Evolutionary conservation across 2,888 invertebrate species (phyloP).

Genomic region (Strigamia maritima): DNA sequence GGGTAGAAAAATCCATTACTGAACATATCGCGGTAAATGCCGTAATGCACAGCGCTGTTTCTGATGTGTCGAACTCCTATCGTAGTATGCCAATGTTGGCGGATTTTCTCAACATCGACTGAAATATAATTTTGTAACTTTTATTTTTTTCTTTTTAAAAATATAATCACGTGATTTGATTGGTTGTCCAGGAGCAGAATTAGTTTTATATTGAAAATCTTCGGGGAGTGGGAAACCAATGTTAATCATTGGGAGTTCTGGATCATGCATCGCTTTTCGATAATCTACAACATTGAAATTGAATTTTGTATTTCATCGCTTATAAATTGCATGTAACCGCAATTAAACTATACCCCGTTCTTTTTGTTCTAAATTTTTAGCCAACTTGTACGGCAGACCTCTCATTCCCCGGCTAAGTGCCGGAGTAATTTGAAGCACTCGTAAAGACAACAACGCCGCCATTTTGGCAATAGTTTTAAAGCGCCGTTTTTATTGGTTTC

Average conservation of each 20-base stretch:
- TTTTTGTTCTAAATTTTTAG: background rate
- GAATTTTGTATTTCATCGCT: background rate
- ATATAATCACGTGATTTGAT: background rate
- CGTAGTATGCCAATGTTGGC: slow-evolving; percentile 45
- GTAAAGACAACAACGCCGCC: background rate
- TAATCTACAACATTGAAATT: background rate
- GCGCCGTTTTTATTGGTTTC: no score
- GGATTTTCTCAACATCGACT: slow-evolving; percentile 21
- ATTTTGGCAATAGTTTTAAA: no score
- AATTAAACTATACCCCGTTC: background rate
- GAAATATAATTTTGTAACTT: background rate
- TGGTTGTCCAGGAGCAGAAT: background rate
- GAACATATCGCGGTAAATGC: slow-evolving; percentile 79
- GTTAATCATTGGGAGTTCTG: background rate
- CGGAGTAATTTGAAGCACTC: background rate
- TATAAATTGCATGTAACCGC: background rate
- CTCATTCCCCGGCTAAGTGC: background rate
- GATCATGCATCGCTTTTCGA: background rate
- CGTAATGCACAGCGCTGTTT: slow-evolving; percentile 79
- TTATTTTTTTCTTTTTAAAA: background rate
- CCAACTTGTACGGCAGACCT: background rate
- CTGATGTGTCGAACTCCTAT: slow-evolving; percentile 63
- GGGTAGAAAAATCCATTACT: slow-evolving; percentile 79
- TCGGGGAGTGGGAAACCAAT: background rate
- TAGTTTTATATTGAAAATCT: background rate